Evolutionary conservation across 2,797 vertebrate species (phyloP).

Genomic region (Delichon dasypus): DNA sequence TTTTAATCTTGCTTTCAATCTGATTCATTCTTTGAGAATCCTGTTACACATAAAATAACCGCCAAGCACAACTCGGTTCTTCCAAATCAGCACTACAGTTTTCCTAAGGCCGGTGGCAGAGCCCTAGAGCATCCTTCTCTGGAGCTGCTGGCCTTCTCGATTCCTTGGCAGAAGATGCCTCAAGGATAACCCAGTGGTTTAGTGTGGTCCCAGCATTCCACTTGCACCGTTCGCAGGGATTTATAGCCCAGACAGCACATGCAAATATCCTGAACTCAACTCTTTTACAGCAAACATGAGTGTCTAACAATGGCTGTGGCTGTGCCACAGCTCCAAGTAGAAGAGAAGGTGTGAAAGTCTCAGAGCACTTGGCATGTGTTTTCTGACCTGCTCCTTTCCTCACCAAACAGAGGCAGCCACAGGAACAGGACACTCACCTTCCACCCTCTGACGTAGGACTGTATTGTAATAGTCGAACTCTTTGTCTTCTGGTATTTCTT

Average conservation of each 20-base stretch:
- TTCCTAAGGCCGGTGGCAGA: not conserved
- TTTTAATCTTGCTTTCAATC: not conserved
- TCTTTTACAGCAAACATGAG: accelerated
- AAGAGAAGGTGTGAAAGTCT: not conserved
- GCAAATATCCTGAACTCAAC: not conserved
- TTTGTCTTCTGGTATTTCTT: conserved; percentile 90
- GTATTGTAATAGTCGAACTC: conserved; percentile 86
- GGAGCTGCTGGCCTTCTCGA: not conserved
- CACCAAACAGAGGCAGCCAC: accelerated
- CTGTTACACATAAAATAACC: not conserved
- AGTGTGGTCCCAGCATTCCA: not conserved
- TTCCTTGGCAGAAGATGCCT: not conserved
- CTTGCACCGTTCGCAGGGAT: accelerated
- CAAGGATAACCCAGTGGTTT: not conserved
- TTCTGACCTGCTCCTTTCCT: not conserved
- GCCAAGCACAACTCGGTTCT: not conserved
- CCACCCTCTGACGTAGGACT: conserved; percentile 96
- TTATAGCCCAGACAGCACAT: not conserved
- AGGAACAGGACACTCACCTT: conserved; percentile 81
- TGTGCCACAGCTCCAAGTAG: not conserved
- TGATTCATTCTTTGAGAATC: not conserved
- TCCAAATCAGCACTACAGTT: accelerated
- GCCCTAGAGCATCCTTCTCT: not conserved
- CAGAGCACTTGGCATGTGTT: not conserved
- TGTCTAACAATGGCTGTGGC: accelerated